A percentile compares a stretch with the other conserved stretches of the same genome.
phyloP scores from a whole-genome alignment of 2,888 invertebrate species.

The Rambutsinella grinnellia region DNA sequence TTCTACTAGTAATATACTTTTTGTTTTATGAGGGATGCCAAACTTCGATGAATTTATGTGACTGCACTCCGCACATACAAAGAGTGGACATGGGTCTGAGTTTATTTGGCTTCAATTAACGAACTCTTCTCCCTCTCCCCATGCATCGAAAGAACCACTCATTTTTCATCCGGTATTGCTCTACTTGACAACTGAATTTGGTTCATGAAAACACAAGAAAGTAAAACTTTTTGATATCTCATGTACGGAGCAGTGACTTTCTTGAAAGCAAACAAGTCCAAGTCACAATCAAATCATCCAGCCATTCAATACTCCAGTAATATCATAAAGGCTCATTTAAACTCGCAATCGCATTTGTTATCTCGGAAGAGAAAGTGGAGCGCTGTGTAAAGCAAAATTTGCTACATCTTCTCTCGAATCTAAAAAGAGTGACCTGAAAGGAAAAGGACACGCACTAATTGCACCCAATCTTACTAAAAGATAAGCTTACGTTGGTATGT shows the following conservation, averaged over 20 bases:
- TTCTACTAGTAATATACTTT: neutral
- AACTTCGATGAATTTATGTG: conserved; percentile 18
- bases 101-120: conserved; percentile 52
- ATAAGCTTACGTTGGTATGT: neutral
- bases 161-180: neutral
- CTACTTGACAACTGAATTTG: neutral
- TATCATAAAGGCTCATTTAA: neutral
- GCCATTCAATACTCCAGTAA: neutral
- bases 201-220: neutral
- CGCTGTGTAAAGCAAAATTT: neutral
- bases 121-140: neutral
- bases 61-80: neutral
- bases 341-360: neutral
- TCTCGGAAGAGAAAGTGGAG: neutral
- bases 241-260: too few species aligned
- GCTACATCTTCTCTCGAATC: neutral
- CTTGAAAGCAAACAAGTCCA: too few species aligned
- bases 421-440: neutral
- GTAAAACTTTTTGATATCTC: neutral
- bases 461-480: neutral
- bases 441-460: neutral
- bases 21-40: conserved; percentile 7
- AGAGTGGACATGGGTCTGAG: neutral
- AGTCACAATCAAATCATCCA: too few species aligned
- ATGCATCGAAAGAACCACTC: neutral